Base-by-base conservation (phyloP, 37 sponge, comb jelly and placozoan genomes). In the Beroe ovata region DNA sequence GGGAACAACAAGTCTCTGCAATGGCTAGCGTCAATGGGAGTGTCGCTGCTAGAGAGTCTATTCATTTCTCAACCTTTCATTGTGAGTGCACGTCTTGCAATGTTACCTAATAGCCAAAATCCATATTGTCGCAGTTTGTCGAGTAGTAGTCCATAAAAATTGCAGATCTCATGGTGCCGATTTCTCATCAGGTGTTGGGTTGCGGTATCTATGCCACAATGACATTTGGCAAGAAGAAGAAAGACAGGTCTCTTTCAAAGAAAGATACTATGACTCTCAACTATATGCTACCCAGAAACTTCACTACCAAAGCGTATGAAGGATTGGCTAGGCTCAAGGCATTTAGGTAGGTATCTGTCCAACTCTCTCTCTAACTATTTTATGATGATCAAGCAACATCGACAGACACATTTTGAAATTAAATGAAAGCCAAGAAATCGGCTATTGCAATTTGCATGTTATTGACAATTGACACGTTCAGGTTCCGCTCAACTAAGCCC, bases 1-100 rank as follows among this genome's bases (percentile, higher is more conserved):
- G 84, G 84, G n/a, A 77, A 77, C 54, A 77, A 77, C 47, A 77
- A 77, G 84, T 77, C 84, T 2, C 47, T 77, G 8, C 84, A 77
- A 19, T 77, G 84, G 84, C 84, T 77, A 3, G 54, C 84, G 21
- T 77, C 84, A 1, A n/a, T 77, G 19, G 41, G 19, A 25, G 84
- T 77, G 42, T 77, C 84, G 16, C 8, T 77, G 28, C 22, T 77
- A 11, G 84, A 77, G 28, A 32, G 36, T 25, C 8, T 77, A 11
- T 77, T 77, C 54, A 77, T 77, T 8, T 77, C 84, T 6, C 84
- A 77, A 36, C 84, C 84, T 20, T 36, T 77, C 26, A 39, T 77
- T 1, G 84, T 77, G 28, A 42, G 84, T 77, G 26, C 20, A 39
- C 6, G 6, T 8, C 36, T 69, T 69, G 20, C n/a, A n/a, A n/a